Evolutionary conservation across 2,888 invertebrate genomes (phyloP).

Genomic region (Limulus polyphemus): DNA sequence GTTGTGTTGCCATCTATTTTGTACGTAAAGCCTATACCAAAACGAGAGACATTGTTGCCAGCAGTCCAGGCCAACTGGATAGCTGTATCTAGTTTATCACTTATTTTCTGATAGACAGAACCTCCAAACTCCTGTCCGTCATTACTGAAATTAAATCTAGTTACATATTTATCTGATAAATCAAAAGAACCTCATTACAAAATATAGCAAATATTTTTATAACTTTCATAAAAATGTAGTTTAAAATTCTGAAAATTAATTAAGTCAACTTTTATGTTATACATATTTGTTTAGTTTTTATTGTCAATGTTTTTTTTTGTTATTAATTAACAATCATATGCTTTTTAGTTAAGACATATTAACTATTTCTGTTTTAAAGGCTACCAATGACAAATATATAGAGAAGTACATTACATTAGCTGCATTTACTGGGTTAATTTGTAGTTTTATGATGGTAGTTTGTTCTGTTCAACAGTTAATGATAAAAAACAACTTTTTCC

Average conservation of each 20-base stretch:
- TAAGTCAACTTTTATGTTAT: background rate
- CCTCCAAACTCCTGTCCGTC: constrained; percentile 89
- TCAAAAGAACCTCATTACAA: no score
- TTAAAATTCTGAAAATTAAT: no score
- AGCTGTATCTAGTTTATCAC: constrained; percentile 71
- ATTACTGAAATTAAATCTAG: constrained; percentile 48
- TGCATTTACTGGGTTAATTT: constrained; percentile 1
- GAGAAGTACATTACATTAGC: constrained; percentile 18
- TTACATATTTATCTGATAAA: no score
- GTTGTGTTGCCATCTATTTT: constrained; percentile 68
- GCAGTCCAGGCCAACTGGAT: constrained; percentile 84
- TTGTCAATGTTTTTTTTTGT: no score
- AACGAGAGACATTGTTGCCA: constrained; percentile 76
- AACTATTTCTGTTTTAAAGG: no score
- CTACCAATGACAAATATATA: no score
- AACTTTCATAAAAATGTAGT: background rate
- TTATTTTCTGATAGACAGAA: constrained; percentile 84
- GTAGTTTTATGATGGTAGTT: no score
- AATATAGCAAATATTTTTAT: background rate
- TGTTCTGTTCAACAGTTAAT: no score
- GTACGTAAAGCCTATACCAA: constrained; percentile 83
- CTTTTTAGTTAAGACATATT: no score
- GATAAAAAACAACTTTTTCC: no score
- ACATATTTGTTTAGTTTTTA: background rate
- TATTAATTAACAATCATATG: no score